These are phyloP conservation scores for Agrochola circellaris DNA, from an alignment of 2,888 invertebrate genomes.

Conservation along the genomic window DNA sequence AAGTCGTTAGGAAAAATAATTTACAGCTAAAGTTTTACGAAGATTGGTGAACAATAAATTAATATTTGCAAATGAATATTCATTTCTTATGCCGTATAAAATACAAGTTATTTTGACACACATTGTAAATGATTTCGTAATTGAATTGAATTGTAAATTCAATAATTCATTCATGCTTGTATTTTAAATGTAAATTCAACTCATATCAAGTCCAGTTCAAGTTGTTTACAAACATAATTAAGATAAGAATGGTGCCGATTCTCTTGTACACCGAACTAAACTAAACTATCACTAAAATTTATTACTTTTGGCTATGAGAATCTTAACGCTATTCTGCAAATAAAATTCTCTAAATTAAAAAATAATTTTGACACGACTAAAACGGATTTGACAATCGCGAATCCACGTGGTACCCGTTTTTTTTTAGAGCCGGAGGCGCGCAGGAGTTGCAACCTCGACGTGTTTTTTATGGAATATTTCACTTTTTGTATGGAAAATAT, in stretches of 20 bases:
- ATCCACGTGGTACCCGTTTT: no score
- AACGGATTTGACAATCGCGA: no score
- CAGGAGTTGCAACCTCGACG: no score
- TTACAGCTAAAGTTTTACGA: slow-evolving; percentile 37
- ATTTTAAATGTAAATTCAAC: slow-evolving; percentile 38
- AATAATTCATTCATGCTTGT: slow-evolving; percentile 24
- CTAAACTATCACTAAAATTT: no score
- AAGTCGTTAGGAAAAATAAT: slow-evolving; percentile 46
- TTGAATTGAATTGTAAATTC: slow-evolving; percentile 35
- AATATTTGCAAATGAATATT: slow-evolving; percentile 35
- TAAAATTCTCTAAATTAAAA: no score
- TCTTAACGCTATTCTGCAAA: no score
- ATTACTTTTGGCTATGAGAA: no score
- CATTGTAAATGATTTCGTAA: slow-evolving; percentile 34
- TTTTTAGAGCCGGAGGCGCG: no score
- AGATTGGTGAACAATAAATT: slow-evolving; percentile 40
- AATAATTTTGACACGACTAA: no score
- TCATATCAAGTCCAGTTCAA: slow-evolving; percentile 6
- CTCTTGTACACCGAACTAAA: no score
- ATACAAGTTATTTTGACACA: slow-evolving; percentile 34
- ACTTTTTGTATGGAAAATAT: no score
- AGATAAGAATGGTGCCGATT: slow-evolving; percentile 54
- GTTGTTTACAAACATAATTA: slow-evolving; percentile 40
- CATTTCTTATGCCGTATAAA: slow-evolving; percentile 19
- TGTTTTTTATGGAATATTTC: no score